These are phyloP conservation scores for Listronotus bonariensis DNA, from an alignment of 1,140 invertebrate species.

Conservation along the genomic window DNA sequence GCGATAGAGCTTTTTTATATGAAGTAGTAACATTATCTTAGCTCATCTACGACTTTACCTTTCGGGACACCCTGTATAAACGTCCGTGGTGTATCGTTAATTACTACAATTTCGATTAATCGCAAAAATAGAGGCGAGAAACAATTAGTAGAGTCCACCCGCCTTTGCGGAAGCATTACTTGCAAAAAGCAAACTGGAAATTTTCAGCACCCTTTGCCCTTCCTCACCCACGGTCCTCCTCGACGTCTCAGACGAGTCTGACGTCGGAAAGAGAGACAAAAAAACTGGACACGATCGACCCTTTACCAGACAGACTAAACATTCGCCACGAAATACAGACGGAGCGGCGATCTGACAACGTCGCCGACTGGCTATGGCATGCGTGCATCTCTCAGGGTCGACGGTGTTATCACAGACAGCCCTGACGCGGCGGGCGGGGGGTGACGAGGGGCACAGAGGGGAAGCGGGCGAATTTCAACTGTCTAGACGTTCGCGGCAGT, in stretches of 20 bases:
- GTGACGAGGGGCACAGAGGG: conserved; percentile 17
- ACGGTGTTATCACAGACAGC: conserved; percentile 47
- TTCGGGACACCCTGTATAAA: no score
- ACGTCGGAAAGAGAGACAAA: conserved; percentile 5
- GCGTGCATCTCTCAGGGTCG: conserved; percentile 48
- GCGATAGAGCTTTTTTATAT: no score
- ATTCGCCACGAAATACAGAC: conserved; percentile 9
- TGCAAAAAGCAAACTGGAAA: conserved; percentile 5
- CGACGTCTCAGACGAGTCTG: conserved; percentile 11
- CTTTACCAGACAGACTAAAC: conserved; percentile 26
- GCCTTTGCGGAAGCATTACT: conserved; percentile 3
- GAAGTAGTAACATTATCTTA: no score
- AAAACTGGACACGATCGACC: conserved; percentile 3
- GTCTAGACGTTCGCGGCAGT: conserved; percentile 47
- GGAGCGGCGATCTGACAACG: conserved; percentile 16
- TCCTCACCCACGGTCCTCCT: conserved; percentile 1
- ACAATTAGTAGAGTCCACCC: no score
- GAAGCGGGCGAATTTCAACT: conserved; percentile 41
- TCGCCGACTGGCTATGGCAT: conserved; percentile 25
- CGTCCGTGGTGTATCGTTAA: no score
- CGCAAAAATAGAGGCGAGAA: no score
- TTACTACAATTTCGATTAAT: no score
- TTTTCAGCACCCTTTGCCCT: conserved; percentile 10
- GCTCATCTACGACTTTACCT: no score
- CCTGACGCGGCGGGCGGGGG: conserved; percentile 30